phyloP scores from a whole-genome alignment of 2,797 vertebrate species.

The Phrynocephalus forsythii region DNA sequence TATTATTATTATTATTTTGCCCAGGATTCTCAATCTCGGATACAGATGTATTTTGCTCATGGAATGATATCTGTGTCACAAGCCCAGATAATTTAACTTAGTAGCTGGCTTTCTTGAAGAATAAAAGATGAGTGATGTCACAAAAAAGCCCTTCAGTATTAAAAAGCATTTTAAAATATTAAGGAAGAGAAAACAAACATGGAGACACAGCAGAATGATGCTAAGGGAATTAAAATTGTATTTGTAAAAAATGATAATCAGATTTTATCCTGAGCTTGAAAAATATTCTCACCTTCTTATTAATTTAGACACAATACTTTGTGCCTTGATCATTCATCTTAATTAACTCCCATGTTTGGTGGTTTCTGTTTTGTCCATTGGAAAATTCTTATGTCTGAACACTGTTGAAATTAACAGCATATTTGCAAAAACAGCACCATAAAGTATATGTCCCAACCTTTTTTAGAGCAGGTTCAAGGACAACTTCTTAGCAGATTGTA shows the following conservation, averaged over 20 bases:
- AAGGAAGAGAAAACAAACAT: constrained; percentile 29
- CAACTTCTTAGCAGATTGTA: neutral
- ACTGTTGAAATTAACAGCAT: neutral
- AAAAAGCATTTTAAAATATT: constrained; percentile 23
- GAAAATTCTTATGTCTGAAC: neutral
- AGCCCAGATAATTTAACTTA: neutral
- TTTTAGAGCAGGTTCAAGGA: neutral
- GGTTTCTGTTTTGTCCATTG: neutral
- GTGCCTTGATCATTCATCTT: constrained; percentile 4
- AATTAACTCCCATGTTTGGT: neutral
- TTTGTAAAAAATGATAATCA: constrained; percentile 39
- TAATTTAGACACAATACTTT: constrained; percentile 65
- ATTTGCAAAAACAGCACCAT: neutral
- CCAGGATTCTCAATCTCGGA: neutral
- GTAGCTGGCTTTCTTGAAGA: neutral
- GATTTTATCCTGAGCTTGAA: constrained; percentile 56
- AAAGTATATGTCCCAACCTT: neutral
- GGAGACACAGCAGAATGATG: constrained; percentile 48
- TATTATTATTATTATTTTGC: neutral
- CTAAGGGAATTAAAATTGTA: constrained; percentile 57
- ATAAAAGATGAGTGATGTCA: neutral
- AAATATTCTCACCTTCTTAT: constrained; percentile 56
- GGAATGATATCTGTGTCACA: neutral
- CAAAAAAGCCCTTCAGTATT: neutral
- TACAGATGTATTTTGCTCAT: neutral